Base-by-base conservation (phyloP, 2,888 invertebrate genomes). In the Eucera pruinosa region DNA sequence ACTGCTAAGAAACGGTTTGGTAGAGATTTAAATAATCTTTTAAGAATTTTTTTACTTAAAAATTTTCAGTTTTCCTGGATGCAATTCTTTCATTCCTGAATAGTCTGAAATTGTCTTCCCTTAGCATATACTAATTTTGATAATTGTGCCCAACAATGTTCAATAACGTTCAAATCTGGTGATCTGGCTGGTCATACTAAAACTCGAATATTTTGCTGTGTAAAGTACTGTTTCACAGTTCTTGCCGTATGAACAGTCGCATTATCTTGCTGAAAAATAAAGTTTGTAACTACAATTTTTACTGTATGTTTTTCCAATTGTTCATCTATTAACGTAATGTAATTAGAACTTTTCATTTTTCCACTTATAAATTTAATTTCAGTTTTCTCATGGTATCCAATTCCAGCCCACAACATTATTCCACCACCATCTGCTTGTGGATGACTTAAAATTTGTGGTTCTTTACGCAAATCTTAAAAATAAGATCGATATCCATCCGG, bases 381-480 rank as follows among this genome's bases (percentile, higher is more conserved):
- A 45, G 47, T 33, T 18, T 61, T 48, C 11, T 2, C 27, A 3
- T 18, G 15, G 20, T 58, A 41, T 2, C 18, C 45, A 18, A 45
- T 30, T 7, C 13, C 18, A 30, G 45, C 45, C 45, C 30, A 41
- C 13, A 64, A 23, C 30, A 50, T 39, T 11, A 39, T n/a, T n/a
- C 52, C 54, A 9, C 68, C 52, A 30, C 52, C 60, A 20, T 20
- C n/a, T n/a, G n/a, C n/a, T n/a, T n/a, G n/a, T n/a, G n/a, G n/a
- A n/a, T n/a, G n/a, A n/a, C n/a, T n/a, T n/a, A n/a, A n/a, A n/a
- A n/a, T n/a, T n/a, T n/a, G n/a, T n/a, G n/a, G 2, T 52, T 80
- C 45, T 57, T 80, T 73, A 0, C 70, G 20, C 18, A 77, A 30
- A 72, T 80, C 54, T 2, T 70, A 33, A 20, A 62, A 78, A 71